These are phyloP conservation scores for Rhorus exstirpatorius DNA, from an alignment of 2,888 invertebrate genomes.

Conservation along the genomic window DNA sequence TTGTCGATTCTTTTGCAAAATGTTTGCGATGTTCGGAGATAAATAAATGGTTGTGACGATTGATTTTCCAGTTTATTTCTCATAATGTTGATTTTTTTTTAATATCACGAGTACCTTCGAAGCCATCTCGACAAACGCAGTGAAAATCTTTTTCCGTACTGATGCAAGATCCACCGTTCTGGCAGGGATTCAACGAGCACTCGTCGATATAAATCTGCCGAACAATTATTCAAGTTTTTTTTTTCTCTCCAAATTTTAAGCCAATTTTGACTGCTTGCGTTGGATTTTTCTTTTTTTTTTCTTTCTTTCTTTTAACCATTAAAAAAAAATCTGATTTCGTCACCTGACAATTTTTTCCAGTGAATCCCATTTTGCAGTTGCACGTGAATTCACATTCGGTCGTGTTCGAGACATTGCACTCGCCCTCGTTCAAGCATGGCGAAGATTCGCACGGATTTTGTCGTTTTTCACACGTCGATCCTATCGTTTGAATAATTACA, in stretches of 20 bases:
- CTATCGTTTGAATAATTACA: too few relatives aligned
- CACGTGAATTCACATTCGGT: conserved; percentile 82
- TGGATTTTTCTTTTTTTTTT: neutral
- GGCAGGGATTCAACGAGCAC: conserved; percentile 86
- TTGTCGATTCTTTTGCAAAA: too few relatives aligned
- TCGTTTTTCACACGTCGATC: conserved; percentile 87
- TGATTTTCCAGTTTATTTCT: neutral
- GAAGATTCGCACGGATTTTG: conserved; percentile 86
- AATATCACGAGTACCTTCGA: conserved; percentile 75
- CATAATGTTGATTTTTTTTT: neutral
- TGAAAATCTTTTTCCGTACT: conserved; percentile 85
- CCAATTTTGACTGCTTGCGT: neutral
- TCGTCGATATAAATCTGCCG: conserved; percentile 82
- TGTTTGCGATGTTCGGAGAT: too few relatives aligned
- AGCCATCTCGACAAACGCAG: conserved; percentile 85
- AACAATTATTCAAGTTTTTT: neutral
- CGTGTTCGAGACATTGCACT: conserved; percentile 84
- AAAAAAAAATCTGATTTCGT: conserved; percentile 70
- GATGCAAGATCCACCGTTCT: conserved; percentile 87
- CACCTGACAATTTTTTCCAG: conserved; percentile 87
- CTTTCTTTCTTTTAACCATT: neutral
- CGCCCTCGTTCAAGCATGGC: conserved; percentile 88
- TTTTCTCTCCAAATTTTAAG: neutral
- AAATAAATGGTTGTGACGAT: too few relatives aligned
- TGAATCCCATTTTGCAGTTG: conserved; percentile 86